Conservation (phyloP, 2,888 invertebrate species). For the Tuberolachnus salignus region DNA sequence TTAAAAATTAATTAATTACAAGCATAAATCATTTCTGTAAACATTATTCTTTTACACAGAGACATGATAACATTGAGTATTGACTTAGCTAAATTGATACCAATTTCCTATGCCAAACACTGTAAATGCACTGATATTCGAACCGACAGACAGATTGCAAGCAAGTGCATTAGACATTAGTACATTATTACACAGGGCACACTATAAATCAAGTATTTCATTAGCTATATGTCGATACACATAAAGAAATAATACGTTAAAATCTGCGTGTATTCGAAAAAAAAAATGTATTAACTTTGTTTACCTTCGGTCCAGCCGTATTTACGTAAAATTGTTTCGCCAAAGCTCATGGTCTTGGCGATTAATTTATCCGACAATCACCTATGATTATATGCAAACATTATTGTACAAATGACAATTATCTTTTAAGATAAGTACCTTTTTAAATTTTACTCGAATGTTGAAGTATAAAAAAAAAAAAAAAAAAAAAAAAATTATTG, state of each 20-base stretch:
- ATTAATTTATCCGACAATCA: slow-evolving; percentile 1
- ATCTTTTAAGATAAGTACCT: background rate
- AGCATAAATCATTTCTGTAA: background rate
- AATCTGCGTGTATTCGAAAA: background rate
- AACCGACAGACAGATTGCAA: slow-evolving; percentile 48
- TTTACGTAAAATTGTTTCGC: slow-evolving; percentile 57
- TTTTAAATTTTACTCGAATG: background rate
- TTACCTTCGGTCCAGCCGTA: slow-evolving; percentile 58
- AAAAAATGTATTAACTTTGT: slow-evolving; percentile 3
- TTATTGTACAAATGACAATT: background rate
- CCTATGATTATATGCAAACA: slow-evolving; percentile 21
- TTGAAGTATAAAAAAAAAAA: background rate
- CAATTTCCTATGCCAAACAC: slow-evolving; percentile 1
- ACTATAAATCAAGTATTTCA: background rate
- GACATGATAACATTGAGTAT: background rate
- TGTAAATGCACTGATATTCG: slow-evolving; percentile 4
- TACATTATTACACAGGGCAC: background rate
- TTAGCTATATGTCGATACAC: background rate
- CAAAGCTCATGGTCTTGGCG: slow-evolving; percentile 56
- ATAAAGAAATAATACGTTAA: background rate
- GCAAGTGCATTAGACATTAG: slow-evolving; percentile 17
- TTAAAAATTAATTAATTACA: background rate
- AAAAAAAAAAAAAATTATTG: slow-evolving; percentile 7
- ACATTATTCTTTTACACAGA: slow-evolving; percentile 5
- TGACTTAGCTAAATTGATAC: background rate